Evolutionary conservation across 2,888 invertebrate genomes (phyloP).

Genomic region (Acrobasis suavella): DNA sequence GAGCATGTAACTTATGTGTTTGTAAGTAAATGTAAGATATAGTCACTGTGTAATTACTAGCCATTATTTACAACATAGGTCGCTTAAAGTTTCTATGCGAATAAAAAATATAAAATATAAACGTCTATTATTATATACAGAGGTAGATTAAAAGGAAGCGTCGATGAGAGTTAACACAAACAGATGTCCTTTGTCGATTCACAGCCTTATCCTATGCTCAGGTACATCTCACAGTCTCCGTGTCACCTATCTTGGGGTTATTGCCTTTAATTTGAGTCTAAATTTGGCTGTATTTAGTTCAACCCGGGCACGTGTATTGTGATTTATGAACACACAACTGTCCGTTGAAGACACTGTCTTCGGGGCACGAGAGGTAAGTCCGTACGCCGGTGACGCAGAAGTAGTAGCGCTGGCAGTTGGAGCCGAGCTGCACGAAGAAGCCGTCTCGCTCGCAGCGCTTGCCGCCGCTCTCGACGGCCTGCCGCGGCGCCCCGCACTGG

Average conservation of each 20-base stretch:
- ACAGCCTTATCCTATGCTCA: conserved; percentile 57
- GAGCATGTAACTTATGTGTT: conserved; percentile 59
- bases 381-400: conserved; percentile 80
- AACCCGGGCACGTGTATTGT: conserved; percentile 75
- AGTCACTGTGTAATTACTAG: conserved; percentile 67
- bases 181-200: conserved; percentile 33
- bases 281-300: conserved; percentile 35
- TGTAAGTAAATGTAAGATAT: conserved; percentile 70
- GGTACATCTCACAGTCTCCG: conserved; percentile 49
- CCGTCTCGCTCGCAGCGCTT: conserved; percentile 73
- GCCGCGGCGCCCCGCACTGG: conserved; percentile 63
- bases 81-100: conserved; percentile 75
- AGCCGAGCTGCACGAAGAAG: conserved; percentile 78
- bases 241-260: background rate
- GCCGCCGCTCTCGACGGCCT: conserved; percentile 49
- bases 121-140: conserved; percentile 46
- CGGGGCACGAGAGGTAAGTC: conserved; percentile 74
- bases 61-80: conserved; percentile 54
- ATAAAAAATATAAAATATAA: conserved; percentile 62
- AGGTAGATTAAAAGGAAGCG: conserved; percentile 25
- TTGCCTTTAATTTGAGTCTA: conserved; percentile 10
- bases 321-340: conserved; percentile 76
- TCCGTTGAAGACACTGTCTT: conserved; percentile 80
- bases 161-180: conserved; percentile 23
- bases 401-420: conserved; percentile 79